Percentiles rank a stretch among this genome's conserved stretches.
Conservation (phyloP, 2,797 vertebrate species). For the Diplodus sargus region DNA sequence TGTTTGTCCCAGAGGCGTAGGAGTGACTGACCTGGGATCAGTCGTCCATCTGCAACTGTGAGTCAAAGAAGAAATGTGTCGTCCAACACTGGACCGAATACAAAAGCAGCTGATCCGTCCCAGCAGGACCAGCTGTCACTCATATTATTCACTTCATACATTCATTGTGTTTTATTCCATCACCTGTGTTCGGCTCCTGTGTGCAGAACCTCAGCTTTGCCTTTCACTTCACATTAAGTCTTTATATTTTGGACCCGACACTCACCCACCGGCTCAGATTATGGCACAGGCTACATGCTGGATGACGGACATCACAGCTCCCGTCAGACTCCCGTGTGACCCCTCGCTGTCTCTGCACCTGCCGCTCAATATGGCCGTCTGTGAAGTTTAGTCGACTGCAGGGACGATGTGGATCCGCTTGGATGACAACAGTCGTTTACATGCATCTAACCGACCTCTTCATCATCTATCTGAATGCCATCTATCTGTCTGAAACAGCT, state of each 20-base stretch:
- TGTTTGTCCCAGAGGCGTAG: not conserved
- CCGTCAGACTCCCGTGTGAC: slow-evolving; percentile 32
- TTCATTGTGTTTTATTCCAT: not conserved
- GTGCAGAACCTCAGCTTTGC: not conserved
- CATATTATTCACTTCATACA: not conserved
- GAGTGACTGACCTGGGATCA: not conserved
- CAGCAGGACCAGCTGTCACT: slow-evolving; percentile 36
- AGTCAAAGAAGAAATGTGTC: not conserved
- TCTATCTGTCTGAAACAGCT: not conserved
- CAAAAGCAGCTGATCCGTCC: slow-evolving; percentile 10
- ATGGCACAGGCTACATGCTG: slow-evolving; percentile 14
- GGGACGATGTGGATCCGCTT: not conserved
- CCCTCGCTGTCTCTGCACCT: slow-evolving; percentile 72
- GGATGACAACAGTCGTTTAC: not conserved
- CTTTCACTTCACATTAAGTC: slow-evolving; percentile 2
- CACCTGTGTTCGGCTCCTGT: not conserved
- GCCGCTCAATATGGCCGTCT: slow-evolving; percentile 67
- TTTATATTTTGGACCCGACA: not conserved
- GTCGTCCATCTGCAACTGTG: not conserved
- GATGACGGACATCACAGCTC: slow-evolving; percentile 29
- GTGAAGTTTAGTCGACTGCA: slow-evolving; percentile 16
- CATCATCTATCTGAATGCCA: not conserved
- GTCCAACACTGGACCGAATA: not conserved
- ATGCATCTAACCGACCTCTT: not conserved
- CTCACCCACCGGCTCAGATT: slow-evolving; percentile 15